A percentile compares a stretch with the other conserved stretches of the same genome.
These are phyloP conservation scores for Onychorhynchus coronatus DNA, from an alignment of 2,113 vertebrate genomes.

Conservation along the genomic window DNA sequence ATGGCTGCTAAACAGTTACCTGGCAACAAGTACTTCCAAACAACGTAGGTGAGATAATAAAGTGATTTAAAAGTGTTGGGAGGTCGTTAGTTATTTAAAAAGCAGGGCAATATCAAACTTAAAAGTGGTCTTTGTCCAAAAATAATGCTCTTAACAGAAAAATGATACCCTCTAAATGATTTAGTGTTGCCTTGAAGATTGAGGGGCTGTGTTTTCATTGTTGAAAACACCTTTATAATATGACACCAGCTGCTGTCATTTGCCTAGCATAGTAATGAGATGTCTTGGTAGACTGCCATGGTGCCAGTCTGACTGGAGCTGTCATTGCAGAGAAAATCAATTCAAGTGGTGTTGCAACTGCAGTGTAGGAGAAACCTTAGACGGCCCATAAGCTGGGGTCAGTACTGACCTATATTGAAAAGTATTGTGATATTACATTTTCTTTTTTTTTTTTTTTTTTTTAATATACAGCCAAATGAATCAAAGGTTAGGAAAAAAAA, in stretches of 20 bases:
- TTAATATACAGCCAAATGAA: slow-evolving; percentile 74
- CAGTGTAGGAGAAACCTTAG: slow-evolving; percentile 82
- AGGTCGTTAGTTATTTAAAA: slow-evolving; percentile 57
- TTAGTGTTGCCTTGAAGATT: slow-evolving; percentile 79
- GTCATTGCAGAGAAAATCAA: slow-evolving; percentile 95
- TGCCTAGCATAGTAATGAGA: slow-evolving; percentile 80
- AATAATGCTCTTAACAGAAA: slow-evolving; percentile 86
- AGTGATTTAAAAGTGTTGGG: slow-evolving; percentile 62
- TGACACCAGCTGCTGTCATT: slow-evolving; percentile 87
- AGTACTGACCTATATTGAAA: slow-evolving; percentile 75
- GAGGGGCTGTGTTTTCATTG: slow-evolving; percentile 78
- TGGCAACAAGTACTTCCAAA: slow-evolving; percentile 79
- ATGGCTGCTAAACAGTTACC: slow-evolving; percentile 83
- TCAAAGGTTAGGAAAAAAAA: slow-evolving; percentile 47
- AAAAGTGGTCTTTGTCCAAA: slow-evolving; percentile 80
- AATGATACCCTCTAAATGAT: slow-evolving; percentile 78
- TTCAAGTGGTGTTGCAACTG: slow-evolving; percentile 78
- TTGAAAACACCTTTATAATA: slow-evolving; percentile 84
- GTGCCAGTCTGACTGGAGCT: slow-evolving; percentile 96
- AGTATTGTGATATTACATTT: slow-evolving; percentile 59
- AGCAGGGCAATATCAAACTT: slow-evolving; percentile 72
- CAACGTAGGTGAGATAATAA: slow-evolving; percentile 67
- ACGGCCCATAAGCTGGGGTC: slow-evolving; percentile 72
- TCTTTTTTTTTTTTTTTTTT: slow-evolving; percentile 41
- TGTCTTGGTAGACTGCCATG: slow-evolving; percentile 75